Conservation (phyloP, 2,888 invertebrate species). For the Hydriomena furcata region DNA sequence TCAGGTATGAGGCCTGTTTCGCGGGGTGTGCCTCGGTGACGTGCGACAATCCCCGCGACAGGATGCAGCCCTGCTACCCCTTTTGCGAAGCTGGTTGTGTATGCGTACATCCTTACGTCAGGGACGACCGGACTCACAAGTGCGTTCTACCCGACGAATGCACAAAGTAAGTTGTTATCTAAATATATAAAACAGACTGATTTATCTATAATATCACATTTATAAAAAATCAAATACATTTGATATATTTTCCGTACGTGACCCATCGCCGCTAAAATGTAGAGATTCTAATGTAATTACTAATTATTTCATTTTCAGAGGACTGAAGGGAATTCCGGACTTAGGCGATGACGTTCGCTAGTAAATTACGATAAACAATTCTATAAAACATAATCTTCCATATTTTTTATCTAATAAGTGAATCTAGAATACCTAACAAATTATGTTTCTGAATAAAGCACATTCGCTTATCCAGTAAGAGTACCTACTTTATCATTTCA, state of each 20-base stretch:
- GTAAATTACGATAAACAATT: neutral
- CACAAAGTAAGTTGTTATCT: conserved; percentile 58
- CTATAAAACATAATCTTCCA: neutral
- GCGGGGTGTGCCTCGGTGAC: conserved; percentile 73
- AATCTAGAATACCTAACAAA: neutral
- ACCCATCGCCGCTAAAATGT: no score
- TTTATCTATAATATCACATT: no score
- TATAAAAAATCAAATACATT: no score
- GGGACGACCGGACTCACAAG: conserved; percentile 78
- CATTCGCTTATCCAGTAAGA: conserved; percentile 1
- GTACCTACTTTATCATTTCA: conserved; percentile 57
- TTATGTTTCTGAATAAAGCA: conserved; percentile 3
- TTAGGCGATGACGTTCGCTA: conserved; percentile 54
- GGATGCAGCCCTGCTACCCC: conserved; percentile 75
- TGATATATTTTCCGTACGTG: no score
- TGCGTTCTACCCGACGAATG: conserved; percentile 73
- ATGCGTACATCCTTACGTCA: conserved; percentile 67
- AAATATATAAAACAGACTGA: no score
- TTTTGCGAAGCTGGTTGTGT: conserved; percentile 78
- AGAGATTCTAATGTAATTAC: no score
- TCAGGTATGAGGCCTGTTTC: conserved; percentile 71
- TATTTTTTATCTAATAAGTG: neutral
- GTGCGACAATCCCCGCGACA: conserved; percentile 75
- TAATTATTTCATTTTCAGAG: conserved; percentile 51
- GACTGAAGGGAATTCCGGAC: conserved; percentile 76